Evolutionary conservation across 1,140 invertebrate genomes (phyloP), one percentile per base, ranked within the genome.

Genomic region (Eufriesea mexicana): DNA sequence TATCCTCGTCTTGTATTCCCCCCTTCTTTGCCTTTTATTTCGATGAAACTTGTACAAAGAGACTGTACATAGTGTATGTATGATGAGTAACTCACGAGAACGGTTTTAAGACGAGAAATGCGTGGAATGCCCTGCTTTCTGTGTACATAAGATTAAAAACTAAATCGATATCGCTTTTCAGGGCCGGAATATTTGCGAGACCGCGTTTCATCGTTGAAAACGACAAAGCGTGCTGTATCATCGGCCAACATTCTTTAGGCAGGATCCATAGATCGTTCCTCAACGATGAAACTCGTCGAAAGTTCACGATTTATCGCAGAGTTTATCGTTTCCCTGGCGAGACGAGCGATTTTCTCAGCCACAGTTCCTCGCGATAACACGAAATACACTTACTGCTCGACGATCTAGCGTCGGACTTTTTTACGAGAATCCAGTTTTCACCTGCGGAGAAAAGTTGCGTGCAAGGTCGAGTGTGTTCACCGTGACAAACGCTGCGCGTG

Each of bases 21-120:
- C 25, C 5, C 12, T 20, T 55, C 20, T 49, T 7, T n/a, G 49
- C 49, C 1, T 54, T 25, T 35, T 62, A 51, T 57, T 74, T 28
- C 25, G 25, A 77, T 20, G 25, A 59, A 42, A 75, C 51, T 70
- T 84, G 67, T 87, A 86, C 68, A 87, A 86, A 86, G 51, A 68
- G 49, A 42, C 62, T 86, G 76, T 87, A 80, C 59, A 86, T 87
- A 87, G n/a, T 85, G 73, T 77, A 77, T 74, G 80, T 83, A 83
- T 66, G 14, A 25, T 57, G 35, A 55, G 35, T 42, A 25, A 20
- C 10, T n/a, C 45, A 28, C n/a, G 57, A 42, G 47, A n/a, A n/a
- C 51, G 51, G 28, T 61, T 51, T 51, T 55, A 23, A 61, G 73
- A 74, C 74, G 71, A 81, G 55, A 55, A 62, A 25, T 55, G 42